Conservation (phyloP, 2,113 vertebrate genomes). For the Gymnarchus niloticus region DNA sequence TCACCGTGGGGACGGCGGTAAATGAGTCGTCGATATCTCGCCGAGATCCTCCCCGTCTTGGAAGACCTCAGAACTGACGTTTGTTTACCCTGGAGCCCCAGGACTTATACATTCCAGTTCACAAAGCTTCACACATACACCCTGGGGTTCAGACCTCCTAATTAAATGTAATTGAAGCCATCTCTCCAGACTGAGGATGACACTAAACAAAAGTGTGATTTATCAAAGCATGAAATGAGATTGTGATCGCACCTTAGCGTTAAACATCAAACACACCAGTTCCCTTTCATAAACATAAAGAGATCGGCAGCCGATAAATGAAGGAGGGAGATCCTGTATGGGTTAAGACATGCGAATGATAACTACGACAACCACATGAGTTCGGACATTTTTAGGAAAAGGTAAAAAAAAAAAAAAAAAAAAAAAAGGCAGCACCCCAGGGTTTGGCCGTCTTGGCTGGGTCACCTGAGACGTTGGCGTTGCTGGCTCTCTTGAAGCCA, state of each 20-base stretch:
- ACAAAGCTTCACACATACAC: background rate
- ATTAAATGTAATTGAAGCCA: slow-evolving; percentile 19
- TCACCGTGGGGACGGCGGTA: background rate
- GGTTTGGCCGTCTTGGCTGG: background rate
- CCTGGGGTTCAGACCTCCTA: background rate
- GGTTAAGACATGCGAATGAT: background rate
- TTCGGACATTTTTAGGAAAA: background rate
- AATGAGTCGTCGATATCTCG: background rate
- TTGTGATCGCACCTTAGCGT: slow-evolving; percentile 4
- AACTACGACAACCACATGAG: background rate
- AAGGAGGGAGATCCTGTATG: background rate
- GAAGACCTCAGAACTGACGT: too few species aligned
- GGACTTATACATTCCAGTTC: background rate
- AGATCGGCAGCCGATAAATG: background rate
- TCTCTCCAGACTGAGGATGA: slow-evolving; percentile 11
- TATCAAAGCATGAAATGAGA: slow-evolving; percentile 21
- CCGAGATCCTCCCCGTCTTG: background rate
- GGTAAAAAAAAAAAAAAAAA: background rate
- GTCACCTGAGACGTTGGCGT: slow-evolving; percentile 25
- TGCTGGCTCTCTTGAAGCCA: slow-evolving; percentile 47
- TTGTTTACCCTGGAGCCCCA: background rate
- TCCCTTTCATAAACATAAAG: slow-evolving; percentile 3
- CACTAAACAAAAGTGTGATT: slow-evolving; percentile 11
- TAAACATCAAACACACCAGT: background rate
- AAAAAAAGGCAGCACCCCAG: background rate